phyloP scores from a whole-genome alignment of 1,140 invertebrate genomes.

The Dendrolimus punctatus region DNA sequence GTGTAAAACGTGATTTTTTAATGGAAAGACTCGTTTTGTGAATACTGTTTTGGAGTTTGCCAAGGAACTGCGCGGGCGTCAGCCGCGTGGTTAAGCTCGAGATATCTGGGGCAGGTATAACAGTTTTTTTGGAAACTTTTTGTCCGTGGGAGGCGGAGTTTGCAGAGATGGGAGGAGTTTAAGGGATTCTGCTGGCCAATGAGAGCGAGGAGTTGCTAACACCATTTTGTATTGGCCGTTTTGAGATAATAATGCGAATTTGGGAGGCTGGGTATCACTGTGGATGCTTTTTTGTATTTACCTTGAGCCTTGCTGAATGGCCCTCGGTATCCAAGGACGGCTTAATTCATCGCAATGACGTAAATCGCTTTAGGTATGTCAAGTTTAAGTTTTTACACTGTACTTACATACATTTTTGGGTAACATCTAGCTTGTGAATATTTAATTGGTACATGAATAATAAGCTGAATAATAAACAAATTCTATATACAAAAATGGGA shows the following conservation, averaged over 20 bases:
- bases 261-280: conserved; percentile 54
- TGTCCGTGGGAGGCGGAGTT: conserved; percentile 27
- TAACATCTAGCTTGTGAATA: too few relatives aligned
- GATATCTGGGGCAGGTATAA: conserved; percentile 27
- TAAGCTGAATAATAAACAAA: too few relatives aligned
- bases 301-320: conserved; percentile 34
- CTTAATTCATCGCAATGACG: conserved; percentile 52
- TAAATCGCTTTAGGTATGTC: conserved; percentile 58
- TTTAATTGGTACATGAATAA: too few relatives aligned
- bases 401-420: too few relatives aligned
- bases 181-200: conserved; percentile 32
- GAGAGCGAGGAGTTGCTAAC: conserved; percentile 5
- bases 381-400: conserved; percentile 14
- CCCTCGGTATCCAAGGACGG: conserved; percentile 32
- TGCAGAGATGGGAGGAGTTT: conserved; percentile 7
- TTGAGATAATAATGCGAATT: conserved; percentile 65
- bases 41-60: conserved; percentile 20
- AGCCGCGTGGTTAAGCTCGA: conserved; percentile 24
- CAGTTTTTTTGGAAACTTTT: conserved; percentile 32
- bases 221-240: conserved; percentile 49
- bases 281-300: conserved; percentile 50
- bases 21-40: conserved; percentile 24
- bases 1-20: conserved; percentile 44
- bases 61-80: conserved; percentile 21
- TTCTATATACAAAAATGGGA: too few relatives aligned